These are phyloP conservation scores for Pocillopora verrucosa DNA, from an alignment of 64 coral and sea anemone species.

Conservation along the genomic window DNA sequence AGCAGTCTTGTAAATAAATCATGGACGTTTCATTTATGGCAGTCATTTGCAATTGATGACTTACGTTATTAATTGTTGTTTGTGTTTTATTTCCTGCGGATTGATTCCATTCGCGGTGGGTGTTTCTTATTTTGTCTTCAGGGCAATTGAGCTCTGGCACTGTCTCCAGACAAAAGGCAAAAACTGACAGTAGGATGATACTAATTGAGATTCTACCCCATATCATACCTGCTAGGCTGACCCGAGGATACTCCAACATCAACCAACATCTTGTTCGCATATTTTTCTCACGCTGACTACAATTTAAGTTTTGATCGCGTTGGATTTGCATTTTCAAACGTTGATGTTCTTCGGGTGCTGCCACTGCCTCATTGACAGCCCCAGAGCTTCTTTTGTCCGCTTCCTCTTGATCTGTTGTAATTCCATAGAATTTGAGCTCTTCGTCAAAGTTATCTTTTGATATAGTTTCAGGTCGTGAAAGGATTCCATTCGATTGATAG, in stretches of 20 bases:
- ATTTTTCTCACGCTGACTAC: neutral
- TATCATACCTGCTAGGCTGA: slow-evolving; percentile 14
- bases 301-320: neutral
- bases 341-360: neutral
- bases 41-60: neutral
- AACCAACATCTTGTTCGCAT: slow-evolving; percentile 33
- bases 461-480: slow-evolving; percentile 35
- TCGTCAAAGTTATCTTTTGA: slow-evolving; percentile 61
- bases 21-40: neutral
- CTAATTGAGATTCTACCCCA: slow-evolving; percentile 22
- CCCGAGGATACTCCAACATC: slow-evolving; percentile 50
- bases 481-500: slow-evolving; percentile 75
- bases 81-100: neutral
- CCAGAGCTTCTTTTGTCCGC: neutral
- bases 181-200: slow-evolving; percentile 41
- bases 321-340: neutral
- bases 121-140: neutral
- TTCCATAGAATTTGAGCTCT: slow-evolving; percentile 68
- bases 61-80: neutral
- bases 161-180: slow-evolving; percentile 62
- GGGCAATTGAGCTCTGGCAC: slow-evolving; percentile 7
- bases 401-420: slow-evolving; percentile 5
- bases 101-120: neutral
- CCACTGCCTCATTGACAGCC: neutral
- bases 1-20: neutral